Evolutionary conservation across 1,140 invertebrate species (phyloP).

Genomic region (Thaumatotibia leucotreta): DNA sequence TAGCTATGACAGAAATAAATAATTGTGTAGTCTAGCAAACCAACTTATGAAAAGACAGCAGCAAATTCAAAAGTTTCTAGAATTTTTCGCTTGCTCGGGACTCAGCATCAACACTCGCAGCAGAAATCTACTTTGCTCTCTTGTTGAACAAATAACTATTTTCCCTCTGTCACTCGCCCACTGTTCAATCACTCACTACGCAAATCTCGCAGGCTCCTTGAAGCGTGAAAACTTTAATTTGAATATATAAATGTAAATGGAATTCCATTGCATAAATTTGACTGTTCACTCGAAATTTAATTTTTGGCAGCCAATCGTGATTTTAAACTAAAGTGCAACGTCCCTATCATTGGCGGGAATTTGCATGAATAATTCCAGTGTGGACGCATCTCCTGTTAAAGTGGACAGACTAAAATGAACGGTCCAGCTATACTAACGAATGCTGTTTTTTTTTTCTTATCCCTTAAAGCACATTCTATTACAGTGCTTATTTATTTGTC

Average conservation of each 20-base stretch:
- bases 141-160: too few species aligned
- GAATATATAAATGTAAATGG: constrained; percentile 3
- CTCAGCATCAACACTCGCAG: too few species aligned
- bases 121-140: too few species aligned
- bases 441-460: too few species aligned
- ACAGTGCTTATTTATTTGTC: too few species aligned
- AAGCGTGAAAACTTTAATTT: constrained; percentile 10
- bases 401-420: neutral
- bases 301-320: constrained; percentile 8
- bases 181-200: neutral
- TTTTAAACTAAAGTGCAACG: constrained; percentile 13
- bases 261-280: constrained; percentile 1
- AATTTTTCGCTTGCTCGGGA: too few species aligned
- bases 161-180: neutral
- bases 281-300: constrained; percentile 6
- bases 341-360: constrained; percentile 4
- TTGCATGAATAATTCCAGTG: constrained; percentile 6
- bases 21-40: too few species aligned
- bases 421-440: too few species aligned
- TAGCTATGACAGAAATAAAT: too few species aligned
- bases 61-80: too few species aligned
- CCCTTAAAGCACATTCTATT: too few species aligned
- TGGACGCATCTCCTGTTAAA: neutral
- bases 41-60: too few species aligned
- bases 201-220: neutral